Base-by-base conservation (phyloP, 2,797 vertebrate genomes). In the Streptopelia turtur region DNA sequence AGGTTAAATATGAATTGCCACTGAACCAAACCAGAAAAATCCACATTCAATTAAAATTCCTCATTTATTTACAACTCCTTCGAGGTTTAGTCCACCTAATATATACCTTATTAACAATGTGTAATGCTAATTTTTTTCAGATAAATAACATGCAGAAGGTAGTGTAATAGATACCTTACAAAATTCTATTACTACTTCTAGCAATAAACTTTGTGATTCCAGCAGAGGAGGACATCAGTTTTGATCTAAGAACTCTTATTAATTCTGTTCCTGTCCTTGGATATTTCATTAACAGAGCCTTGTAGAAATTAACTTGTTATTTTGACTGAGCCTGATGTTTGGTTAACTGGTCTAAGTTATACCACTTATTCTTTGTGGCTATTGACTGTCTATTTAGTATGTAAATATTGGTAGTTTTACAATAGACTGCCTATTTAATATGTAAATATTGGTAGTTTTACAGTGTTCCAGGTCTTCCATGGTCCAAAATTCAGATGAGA, bases 401-500 rank as follows among this genome's bases (percentile, higher is more conserved):
- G 37, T 71, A 93, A 92, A 95, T 92, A 71, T 15, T 28, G 33
- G 43, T 60, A 80, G 20, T 70, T 90, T 90, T 79, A 92, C 49
- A 89, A 45, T 45, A 43, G 43, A 45, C 43, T 45, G 43, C 13
- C 43, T 45, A 45, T 45, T 45, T 45, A 45, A 45, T 45, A 18
- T 45, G 37, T 71, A 93, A 92, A 95, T 92, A 71, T 15, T 28
- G 35, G 43, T 60, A 80, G 17, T 70, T 90, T 90, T 79, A 92
- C 49, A 89, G 9, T 39, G 28, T 72, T 41, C 5, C 50, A 71
- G 49, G 30, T 69, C 47, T 89, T 80, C 57, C 4, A 20, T 77
- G 77, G 68, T 95, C 68, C 81, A 65, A 89, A 85, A 87, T 76
- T 74, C 71, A 93, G 83, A 68, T 5, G 71, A 83, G 93, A 92